Evolutionary conservation across 2,888 invertebrate species (phyloP), one percentile per base, ranked within the genome.

Genomic region (Lithophane socia): DNA sequence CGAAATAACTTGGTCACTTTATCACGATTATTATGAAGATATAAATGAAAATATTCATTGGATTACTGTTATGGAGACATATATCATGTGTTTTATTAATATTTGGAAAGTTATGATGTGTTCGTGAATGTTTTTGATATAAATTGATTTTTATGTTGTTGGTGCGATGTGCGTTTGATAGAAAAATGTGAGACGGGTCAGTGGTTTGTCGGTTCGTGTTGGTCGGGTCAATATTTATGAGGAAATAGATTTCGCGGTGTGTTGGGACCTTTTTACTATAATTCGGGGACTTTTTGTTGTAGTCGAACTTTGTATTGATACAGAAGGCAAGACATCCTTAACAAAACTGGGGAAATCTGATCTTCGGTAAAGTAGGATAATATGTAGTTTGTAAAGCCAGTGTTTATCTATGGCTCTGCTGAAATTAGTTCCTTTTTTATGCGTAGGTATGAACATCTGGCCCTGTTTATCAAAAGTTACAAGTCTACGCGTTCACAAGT

Each of bases 21-120:
- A 69, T 74, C n/a, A 66, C 24, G 63, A 71, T 84, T 73, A 61
- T 75, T 58, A 75, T 65, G 60, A 24, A 68, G 56, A 69, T 52
- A 60, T 54, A 29, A 70, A 72, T 69, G 24, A 52, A 60, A 42
- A 68, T 69, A 73, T 49, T 75, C 44, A 65, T 54, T 65, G 60
- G 42, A 74, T 68, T 60, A 63, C 58, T 73, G 61, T 85, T 75
- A 69, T 80, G 85, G 47, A 42, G 12, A 61, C 60, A 65, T 81
- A 60, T 44, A 81, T 75, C 82, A 81, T 47, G 44, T 85, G 65
- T 84, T 73, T 80, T 72, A 81, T 75, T 75, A 73, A 52, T 7
- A 49, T 77, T 72, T 67, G 47, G 72, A 73, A 84, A 82, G 74
- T 73, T 75, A 64, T 24, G 56, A 75, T 44, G 61, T 71, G 64